Base-by-base conservation (phyloP, 2,888 invertebrate genomes). In the Panorpa germanica region DNA sequence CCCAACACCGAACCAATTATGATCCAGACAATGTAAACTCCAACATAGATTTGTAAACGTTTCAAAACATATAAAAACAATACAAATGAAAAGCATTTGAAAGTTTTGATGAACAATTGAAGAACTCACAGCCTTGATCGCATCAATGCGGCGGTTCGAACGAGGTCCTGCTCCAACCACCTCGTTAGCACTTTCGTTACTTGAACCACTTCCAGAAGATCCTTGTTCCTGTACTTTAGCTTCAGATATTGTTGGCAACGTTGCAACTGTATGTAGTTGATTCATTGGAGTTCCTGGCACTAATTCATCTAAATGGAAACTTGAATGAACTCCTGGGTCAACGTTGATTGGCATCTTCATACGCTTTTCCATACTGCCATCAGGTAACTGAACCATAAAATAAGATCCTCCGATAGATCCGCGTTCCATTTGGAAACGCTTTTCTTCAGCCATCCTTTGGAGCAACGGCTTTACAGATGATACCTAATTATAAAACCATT, bases 281-380 rank as follows among this genome's bases (percentile, higher is more conserved):
- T 74, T 76, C 50, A 80, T 66, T 35, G 69, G 76, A 50, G 64
- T 78, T 52, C 60, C 73, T 46, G 52, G 76, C n/a, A n/a, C n/a
- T 44, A 78, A 58, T 50, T 80, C 71, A 52, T 88, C 88, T 47
- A 90, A 60, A 54, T 85, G 82, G 44, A 90, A 66, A 47, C 82
- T 85, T 33, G 86, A 90, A 53, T 90, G 90, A 27, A 88, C 90
- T 29, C 90, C 90, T 4, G 90, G 88, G 58, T 90, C 90, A 37
- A 83, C 71, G 56, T 90, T 90, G 38, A 88, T 61, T 17, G 86
- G 85, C 67, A 83, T 75, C 60, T 88, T 88, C 61, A 80, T 60
- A 45, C 86, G 65, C 45, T 76, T 76, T 50, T 88, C 86, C 77
- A 83, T 81, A 10, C 81, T 78, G 36, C 88, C 88, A 45, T 90